phyloP scores from a whole-genome alignment of 2,797 vertebrate species.

The Neoniphon sammara region DNA sequence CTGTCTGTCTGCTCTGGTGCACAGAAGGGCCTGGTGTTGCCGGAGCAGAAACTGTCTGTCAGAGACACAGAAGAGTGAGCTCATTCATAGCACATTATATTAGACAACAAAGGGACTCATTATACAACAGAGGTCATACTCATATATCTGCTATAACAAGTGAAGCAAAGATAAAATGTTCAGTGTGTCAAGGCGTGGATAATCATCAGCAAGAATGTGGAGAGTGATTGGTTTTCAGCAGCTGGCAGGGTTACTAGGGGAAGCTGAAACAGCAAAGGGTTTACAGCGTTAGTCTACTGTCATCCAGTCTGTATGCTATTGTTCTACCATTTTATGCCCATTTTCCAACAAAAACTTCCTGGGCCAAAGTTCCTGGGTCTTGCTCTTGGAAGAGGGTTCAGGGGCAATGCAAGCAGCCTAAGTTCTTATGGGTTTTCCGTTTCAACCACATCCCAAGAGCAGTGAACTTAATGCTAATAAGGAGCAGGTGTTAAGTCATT shows the following conservation, averaged over 20 bases:
- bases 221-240: slow-evolving; percentile 15
- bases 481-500: no score
- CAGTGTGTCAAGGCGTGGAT: slow-evolving; percentile 29
- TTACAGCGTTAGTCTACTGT: slow-evolving; percentile 7
- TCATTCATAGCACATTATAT: slow-evolving; percentile 6
- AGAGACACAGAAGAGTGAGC: slow-evolving; percentile 44
- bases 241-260: slow-evolving; percentile 5
- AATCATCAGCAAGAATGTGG: slow-evolving; percentile 3
- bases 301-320: slow-evolving; percentile 4
- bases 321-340: neutral
- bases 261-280: slow-evolving; percentile 27
- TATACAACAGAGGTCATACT: slow-evolving; percentile 7
- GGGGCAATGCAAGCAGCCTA: no score
- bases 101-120: slow-evolving; percentile 7
- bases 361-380: no score
- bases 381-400: no score
- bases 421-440: no score
- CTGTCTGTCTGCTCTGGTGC: slow-evolving; percentile 64
- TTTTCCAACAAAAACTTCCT: no score
- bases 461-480: no score
- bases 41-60: slow-evolving; percentile 76
- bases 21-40: slow-evolving; percentile 64
- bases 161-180: slow-evolving; percentile 19
- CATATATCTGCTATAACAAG: slow-evolving; percentile 21
- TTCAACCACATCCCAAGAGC: no score